These are phyloP conservation scores for Cheilosia soror DNA, from an alignment of 2,888 invertebrate species.

Conservation along the genomic window DNA sequence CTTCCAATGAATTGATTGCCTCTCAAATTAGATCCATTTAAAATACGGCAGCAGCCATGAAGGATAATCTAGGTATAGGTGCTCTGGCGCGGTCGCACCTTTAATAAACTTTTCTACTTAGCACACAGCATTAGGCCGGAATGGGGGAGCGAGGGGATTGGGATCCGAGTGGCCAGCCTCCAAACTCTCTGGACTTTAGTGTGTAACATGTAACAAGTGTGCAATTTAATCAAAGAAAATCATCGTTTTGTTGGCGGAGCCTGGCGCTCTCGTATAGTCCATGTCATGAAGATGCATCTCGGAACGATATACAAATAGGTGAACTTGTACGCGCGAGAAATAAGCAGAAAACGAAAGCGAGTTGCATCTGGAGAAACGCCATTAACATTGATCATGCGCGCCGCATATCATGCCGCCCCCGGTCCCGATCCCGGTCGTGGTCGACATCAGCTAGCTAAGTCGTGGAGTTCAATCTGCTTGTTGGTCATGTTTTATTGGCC, in stretches of 20 bases:
- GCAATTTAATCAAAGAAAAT: slow-evolving; percentile 72
- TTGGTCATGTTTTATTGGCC: slow-evolving; percentile 63
- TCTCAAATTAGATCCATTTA: slow-evolving; percentile 76
- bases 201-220: slow-evolving; percentile 56
- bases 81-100: slow-evolving; percentile 50
- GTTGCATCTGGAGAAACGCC: slow-evolving; percentile 45
- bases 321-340: slow-evolving; percentile 44
- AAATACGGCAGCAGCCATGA: slow-evolving; percentile 62
- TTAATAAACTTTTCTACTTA: slow-evolving; percentile 55
- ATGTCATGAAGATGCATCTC: slow-evolving; percentile 58
- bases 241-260: slow-evolving; percentile 50
- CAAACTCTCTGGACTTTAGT: background rate
- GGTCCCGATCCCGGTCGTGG: background rate
- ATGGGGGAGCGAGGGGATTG: background rate
- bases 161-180: slow-evolving; percentile 28
- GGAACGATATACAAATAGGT: slow-evolving; percentile 64
- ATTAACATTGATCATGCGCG: slow-evolving; percentile 70
- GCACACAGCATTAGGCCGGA: background rate
- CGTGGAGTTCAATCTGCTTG: slow-evolving; percentile 49
- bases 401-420: background rate
- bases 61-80: slow-evolving; percentile 18
- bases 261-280: background rate
- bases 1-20: slow-evolving; percentile 75
- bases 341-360: slow-evolving; percentile 57
- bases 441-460: slow-evolving; percentile 9